Conservation (phyloP, 64 coral and sea anemone species). For the Montipora foliosa region DNA sequence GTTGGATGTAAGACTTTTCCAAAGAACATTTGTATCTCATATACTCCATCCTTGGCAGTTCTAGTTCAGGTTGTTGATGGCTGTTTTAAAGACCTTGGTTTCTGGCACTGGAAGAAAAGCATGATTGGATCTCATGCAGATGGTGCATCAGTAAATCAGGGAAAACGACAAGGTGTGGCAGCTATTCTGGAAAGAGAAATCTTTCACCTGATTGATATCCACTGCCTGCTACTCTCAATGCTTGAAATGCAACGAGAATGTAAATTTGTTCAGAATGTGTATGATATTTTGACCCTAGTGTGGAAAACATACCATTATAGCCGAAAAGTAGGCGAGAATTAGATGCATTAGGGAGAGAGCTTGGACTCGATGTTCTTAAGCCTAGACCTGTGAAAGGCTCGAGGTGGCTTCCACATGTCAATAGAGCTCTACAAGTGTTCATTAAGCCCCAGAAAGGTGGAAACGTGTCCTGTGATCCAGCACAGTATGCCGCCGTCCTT, state of each 20-base stretch:
- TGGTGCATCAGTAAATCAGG: slow-evolving; percentile 42
- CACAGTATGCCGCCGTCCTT: too few species aligned
- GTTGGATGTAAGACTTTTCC: neutral
- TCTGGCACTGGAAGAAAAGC: slow-evolving; percentile 45
- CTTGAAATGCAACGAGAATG: slow-evolving; percentile 9
- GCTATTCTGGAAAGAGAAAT: neutral
- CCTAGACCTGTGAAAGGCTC: neutral
- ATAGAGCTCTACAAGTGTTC: neutral
- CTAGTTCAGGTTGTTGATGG: neutral
- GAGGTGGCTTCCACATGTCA: neutral
- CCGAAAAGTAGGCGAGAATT: neutral
- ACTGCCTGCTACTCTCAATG: neutral
- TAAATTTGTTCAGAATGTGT: neutral
- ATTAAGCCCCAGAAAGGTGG: too few species aligned
- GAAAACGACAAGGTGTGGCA: slow-evolving; percentile 3
- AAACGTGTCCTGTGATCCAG: too few species aligned
- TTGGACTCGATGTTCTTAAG: slow-evolving; percentile 11
- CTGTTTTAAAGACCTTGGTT: too few species aligned
- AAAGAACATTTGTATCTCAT: neutral
- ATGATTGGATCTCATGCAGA: neutral
- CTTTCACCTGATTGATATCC: neutral
- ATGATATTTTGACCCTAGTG: neutral
- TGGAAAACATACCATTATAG: neutral
- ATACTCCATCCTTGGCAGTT: slow-evolving; percentile 19
- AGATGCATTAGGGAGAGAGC: neutral